Percentiles rank a stretch among this genome's conserved stretches.
Conservation (phyloP, 2,113 vertebrate genomes). For the Falco punctatus region DNA sequence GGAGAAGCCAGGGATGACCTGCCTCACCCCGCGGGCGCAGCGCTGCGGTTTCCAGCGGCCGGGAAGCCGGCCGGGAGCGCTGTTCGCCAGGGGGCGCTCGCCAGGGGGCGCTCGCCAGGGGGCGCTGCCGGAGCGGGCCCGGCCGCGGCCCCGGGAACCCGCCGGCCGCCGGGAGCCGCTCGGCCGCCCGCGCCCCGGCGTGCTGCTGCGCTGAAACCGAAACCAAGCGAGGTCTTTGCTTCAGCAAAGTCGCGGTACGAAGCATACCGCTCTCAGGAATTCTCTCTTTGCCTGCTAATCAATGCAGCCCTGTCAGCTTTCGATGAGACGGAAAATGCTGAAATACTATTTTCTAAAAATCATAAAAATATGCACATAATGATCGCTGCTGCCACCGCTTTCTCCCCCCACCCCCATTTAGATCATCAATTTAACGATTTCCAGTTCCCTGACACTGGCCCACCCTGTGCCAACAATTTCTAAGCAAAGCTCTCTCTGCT, state of each 20-base stretch:
- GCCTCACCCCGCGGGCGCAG: not conserved
- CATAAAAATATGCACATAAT: slow-evolving; percentile 70
- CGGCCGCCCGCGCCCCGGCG: not conserved
- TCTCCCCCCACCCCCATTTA: slow-evolving; percentile 52
- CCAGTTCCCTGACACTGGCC: slow-evolving; percentile 56
- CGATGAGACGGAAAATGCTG: slow-evolving; percentile 64
- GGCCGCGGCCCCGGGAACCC: not conserved
- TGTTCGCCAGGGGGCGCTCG: slow-evolving; percentile 71
- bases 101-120: slow-evolving; percentile 74
- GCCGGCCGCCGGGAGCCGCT: rapidly evolving
- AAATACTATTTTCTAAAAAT: slow-evolving; percentile 70
- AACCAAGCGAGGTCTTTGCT: not conserved
- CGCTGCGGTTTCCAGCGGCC: not conserved
- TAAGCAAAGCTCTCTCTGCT: slow-evolving; percentile 14
- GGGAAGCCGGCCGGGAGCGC: too few relatives aligned
- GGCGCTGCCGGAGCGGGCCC: slow-evolving; percentile 61
- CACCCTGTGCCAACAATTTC: slow-evolving; percentile 27
- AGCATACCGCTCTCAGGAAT: not conserved
- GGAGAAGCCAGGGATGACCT: not conserved
- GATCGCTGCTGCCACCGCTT: not conserved
- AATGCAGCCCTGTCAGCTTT: slow-evolving; percentile 17
- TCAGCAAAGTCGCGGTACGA: not conserved
- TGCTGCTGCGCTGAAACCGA: not conserved
- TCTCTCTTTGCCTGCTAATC: slow-evolving; percentile 50
- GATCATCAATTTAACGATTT: slow-evolving; percentile 76